Percentiles rank a stretch among this genome's conserved stretches.
Conservation (phyloP, 2,888 invertebrate species). For the Tachystola acroxantha region DNA sequence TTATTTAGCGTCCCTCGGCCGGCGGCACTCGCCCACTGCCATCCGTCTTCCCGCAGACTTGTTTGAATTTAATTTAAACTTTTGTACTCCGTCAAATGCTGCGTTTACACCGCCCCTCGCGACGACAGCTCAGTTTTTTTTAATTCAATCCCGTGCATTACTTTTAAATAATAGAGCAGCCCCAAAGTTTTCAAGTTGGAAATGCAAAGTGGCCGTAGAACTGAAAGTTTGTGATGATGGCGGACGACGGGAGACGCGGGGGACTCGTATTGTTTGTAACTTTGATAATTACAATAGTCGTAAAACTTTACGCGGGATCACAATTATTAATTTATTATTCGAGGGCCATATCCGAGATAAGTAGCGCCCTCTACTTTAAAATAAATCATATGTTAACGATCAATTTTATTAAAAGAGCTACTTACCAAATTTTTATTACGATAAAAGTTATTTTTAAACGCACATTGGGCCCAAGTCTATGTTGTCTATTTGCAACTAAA, state of each 20-base stretch:
- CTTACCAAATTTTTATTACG: too few relatives aligned
- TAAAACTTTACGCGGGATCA: constrained; percentile 26
- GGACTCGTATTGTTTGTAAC: constrained; percentile 46
- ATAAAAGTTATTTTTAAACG: too few relatives aligned
- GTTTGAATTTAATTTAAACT: constrained; percentile 63
- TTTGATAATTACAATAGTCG: constrained; percentile 23
- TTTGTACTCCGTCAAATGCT: constrained; percentile 52
- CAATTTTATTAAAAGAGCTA: too few relatives aligned
- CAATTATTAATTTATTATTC: too few relatives aligned
- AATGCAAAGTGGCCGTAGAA: constrained; percentile 27
- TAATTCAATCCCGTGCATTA: constrained; percentile 47
- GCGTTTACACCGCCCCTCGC: constrained; percentile 29
- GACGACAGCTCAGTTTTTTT: constrained; percentile 45
- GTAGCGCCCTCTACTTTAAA: too few relatives aligned
- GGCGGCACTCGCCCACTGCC: constrained; percentile 15
- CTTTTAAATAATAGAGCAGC: constrained; percentile 38
- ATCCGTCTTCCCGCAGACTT: constrained; percentile 39
- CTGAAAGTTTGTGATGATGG: constrained; percentile 43
- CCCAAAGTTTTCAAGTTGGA: constrained; percentile 27
- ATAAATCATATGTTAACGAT: too few relatives aligned
- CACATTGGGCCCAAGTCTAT: too few relatives aligned
- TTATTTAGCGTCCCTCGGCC: constrained; percentile 35
- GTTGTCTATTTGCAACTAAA: too few relatives aligned
- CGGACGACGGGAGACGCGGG: constrained; percentile 39
- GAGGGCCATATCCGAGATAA: too few relatives aligned